Evolutionary conservation across 30 jellyfish, hydroid and myxozoan genomes (phyloP).

Genomic region (Rhopilema esculentum): DNA sequence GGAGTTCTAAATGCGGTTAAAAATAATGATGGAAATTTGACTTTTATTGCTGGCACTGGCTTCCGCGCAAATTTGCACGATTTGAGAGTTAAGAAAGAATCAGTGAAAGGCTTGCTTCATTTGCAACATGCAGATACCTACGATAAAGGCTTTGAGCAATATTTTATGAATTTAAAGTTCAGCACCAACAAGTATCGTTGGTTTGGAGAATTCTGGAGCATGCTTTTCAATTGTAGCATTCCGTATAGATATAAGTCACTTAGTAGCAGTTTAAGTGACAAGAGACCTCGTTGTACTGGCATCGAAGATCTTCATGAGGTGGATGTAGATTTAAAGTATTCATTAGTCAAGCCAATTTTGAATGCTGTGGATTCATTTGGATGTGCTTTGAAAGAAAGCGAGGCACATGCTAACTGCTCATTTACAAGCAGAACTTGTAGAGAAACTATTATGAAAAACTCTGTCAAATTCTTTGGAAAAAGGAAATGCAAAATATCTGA

Average conservation of each 20-base stretch:
- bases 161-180: constrained; percentile 45
- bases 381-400: constrained; percentile 52
- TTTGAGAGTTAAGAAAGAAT: constrained; percentile 12
- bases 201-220: constrained; percentile 78
- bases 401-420: constrained; percentile 33
- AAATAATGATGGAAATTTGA: not conserved
- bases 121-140: constrained; percentile 27
- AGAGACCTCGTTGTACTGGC: constrained; percentile 38
- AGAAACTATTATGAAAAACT: not conserved
- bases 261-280: constrained; percentile 4
- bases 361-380: constrained; percentile 55
- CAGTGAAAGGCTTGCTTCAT: constrained; percentile 65
- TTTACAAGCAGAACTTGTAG: not conserved
- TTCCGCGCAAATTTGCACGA: constrained; percentile 26
- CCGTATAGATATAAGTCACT: not conserved
- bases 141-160: constrained; percentile 37
- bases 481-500: constrained; percentile 13
- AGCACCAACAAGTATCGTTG: constrained; percentile 46
- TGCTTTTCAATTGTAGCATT: constrained; percentile 55
- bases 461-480: not conserved
- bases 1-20: constrained; percentile 60
- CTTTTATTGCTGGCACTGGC: constrained; percentile 49
- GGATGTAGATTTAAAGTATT: constrained; percentile 6
- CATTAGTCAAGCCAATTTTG: constrained; percentile 41
- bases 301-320: constrained; percentile 25